These are phyloP conservation scores for Polypedilum pembai DNA, from an alignment of 1,140 invertebrate genomes.

Conservation along the genomic window DNA sequence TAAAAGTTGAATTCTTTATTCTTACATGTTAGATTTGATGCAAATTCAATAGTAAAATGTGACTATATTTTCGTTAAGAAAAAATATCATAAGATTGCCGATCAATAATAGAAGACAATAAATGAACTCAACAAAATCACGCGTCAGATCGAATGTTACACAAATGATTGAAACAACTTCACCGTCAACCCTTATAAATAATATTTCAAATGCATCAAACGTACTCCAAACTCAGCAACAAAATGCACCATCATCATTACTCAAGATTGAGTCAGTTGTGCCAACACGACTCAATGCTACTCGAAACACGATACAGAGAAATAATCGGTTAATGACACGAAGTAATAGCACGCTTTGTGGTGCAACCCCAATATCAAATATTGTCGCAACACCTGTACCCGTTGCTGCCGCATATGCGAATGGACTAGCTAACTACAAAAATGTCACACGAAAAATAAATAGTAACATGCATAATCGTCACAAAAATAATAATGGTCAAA, in stretches of 20 bases:
- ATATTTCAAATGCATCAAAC: not conserved
- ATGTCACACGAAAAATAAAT: constrained; percentile 1
- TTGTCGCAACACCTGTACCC: not conserved
- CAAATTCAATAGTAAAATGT: no score
- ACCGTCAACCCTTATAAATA: not conserved
- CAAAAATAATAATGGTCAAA: constrained; percentile 36
- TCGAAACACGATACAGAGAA: constrained; percentile 36
- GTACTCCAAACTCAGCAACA: constrained; percentile 9
- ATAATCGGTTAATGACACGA: constrained; percentile 46
- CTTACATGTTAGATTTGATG: no score
- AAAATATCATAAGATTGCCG: no score
- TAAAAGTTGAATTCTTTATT: no score
- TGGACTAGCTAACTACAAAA: constrained; percentile 32
- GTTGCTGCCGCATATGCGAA: not conserved
- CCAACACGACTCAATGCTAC: constrained; percentile 41
- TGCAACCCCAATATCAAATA: constrained; percentile 29
- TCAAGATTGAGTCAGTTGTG: constrained; percentile 53
- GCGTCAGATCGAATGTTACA: not conserved
- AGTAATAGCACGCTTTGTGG: constrained; percentile 47
- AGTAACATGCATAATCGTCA: not conserved
- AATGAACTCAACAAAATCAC: constrained; percentile 7
- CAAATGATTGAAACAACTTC: constrained; percentile 27
- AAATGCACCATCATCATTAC: constrained; percentile 45
- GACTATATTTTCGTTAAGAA: no score
- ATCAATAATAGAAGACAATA: not conserved